phyloP scores from a whole-genome alignment of 2,113 vertebrate genomes.

The Noturus placidus region DNA sequence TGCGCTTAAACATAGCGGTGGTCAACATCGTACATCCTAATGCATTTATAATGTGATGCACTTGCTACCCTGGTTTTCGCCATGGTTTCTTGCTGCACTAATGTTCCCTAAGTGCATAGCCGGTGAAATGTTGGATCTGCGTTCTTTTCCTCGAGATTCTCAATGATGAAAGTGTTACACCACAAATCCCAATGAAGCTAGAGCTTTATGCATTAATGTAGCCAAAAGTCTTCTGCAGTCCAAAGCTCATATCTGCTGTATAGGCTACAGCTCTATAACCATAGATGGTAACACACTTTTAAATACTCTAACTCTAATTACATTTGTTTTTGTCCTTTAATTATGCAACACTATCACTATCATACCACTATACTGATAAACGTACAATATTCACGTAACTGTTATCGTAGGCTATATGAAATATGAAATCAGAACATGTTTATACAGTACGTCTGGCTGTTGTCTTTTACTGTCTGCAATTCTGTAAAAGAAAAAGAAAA shows the following conservation, averaged over 20 bases:
- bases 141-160: constrained; percentile 43
- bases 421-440: neutral
- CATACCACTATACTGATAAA: neutral
- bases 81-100: constrained; percentile 23
- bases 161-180: constrained; percentile 29
- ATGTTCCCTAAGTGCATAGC: constrained; percentile 33
- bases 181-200: constrained; percentile 34
- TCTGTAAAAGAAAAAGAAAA: neutral
- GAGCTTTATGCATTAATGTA: constrained; percentile 45
- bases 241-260: constrained; percentile 17
- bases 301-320: constrained; percentile 13
- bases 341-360: neutral
- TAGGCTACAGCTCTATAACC: constrained; percentile 14
- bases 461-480: neutral
- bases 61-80: constrained; percentile 12
- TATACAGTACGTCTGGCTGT: neutral
- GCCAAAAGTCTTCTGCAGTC: constrained; percentile 30
- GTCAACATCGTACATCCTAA: constrained; percentile 15
- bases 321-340: neutral
- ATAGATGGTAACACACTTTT: neutral
- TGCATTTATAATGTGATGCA: constrained; percentile 30
- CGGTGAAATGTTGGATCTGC: constrained; percentile 32
- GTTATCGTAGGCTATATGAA: neutral
- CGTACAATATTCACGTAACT: neutral
- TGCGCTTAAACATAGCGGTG: neutral